Evolutionary conservation across 2,797 vertebrate species (phyloP), one percentile per base, ranked within the genome.

Genomic region (Pogoniulus pusillus): DNA sequence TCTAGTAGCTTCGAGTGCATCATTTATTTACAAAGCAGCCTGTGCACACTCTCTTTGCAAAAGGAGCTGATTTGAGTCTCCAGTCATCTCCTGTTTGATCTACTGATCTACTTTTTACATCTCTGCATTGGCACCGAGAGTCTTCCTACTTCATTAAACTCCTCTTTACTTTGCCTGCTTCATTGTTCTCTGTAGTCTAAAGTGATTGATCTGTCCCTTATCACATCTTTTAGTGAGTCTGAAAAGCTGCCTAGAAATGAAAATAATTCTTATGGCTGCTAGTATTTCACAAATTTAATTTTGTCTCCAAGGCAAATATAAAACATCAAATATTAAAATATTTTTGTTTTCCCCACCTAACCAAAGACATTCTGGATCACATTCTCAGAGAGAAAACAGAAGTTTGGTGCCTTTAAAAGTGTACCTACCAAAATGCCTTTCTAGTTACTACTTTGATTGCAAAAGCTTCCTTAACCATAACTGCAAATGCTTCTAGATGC

Each of bases 131-230:
- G 45, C 34, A 78, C 7, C 59, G 26, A 72, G 35, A 79, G 30
- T 30, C 29, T 85, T 87, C 69, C 79, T 86, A 89, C 27, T 65
- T 89, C 19, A 14, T 89, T 94, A 93, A 51, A 74, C 37, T 32
- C 68, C 73, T 82, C 57, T 77, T 83, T 85, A 79, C 78, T 82
- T 81, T 73, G 16, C 79, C 27, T 74, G 20, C 66, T 87, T 89
- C 53, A 32, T 23, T 87, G 59, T 71, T 91, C 66, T 91, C 22
- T 77, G 30, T 19, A 59, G 39, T 58, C 23, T 62, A 64, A 32
- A 29, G 23, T 16, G 12, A 12, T 62, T 51, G 32, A 76, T 81
- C 80, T n/a, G 39, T 30, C 10, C 19, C 54, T 89, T 47, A 65
- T 39, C 79, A n/a, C 12, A 19, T 41, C 11, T 85, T 94, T 47